phyloP scores from a whole-genome alignment of 30 jellyfish, hydroid and myxozoan species.

The Sanderia malayensis region DNA sequence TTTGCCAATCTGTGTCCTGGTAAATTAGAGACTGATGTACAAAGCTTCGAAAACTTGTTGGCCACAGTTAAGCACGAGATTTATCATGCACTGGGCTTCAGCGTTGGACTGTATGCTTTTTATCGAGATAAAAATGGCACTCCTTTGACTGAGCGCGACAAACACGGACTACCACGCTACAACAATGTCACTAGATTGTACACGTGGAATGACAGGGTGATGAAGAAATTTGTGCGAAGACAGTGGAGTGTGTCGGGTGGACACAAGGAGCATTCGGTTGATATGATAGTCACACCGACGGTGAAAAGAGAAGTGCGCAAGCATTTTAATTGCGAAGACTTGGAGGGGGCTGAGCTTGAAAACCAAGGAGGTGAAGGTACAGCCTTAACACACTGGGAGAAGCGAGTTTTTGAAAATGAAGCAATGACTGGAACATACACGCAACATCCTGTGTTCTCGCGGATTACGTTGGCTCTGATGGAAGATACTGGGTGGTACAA shows the following conservation, averaged over 20 bases:
- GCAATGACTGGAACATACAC: constrained; percentile 98
- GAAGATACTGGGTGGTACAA: constrained; percentile 97
- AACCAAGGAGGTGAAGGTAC: constrained; percentile 98
- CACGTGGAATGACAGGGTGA: constrained; percentile 74
- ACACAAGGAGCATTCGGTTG: constrained; percentile 73
- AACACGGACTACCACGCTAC: constrained; percentile 87
- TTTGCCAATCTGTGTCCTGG: constrained; percentile 89
- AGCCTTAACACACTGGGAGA: constrained; percentile 94
- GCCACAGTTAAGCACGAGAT: constrained; percentile 93
- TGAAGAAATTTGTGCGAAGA: constrained; percentile 57
- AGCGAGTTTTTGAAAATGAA: constrained; percentile 85
- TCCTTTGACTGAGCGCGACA: constrained; percentile 68
- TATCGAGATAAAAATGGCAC: constrained; percentile 76
- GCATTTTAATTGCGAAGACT: constrained; percentile 73
- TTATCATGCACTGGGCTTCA: constrained; percentile 89
- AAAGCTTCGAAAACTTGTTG: constrained; percentile 75
- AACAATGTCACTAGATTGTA: constrained; percentile 55
- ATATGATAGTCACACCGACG: constrained; percentile 84
- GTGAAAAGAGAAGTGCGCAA: constrained; percentile 76
- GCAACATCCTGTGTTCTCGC: constrained; percentile 90
- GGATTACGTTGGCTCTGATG: constrained; percentile 85
- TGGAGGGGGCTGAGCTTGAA: constrained; percentile 94
- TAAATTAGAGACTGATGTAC: constrained; percentile 77
- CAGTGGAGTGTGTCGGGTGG: constrained; percentile 95
- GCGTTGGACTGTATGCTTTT: constrained; percentile 90